Conservation (phyloP, 2,113 vertebrate genomes). For the Charina bottae region DNA sequence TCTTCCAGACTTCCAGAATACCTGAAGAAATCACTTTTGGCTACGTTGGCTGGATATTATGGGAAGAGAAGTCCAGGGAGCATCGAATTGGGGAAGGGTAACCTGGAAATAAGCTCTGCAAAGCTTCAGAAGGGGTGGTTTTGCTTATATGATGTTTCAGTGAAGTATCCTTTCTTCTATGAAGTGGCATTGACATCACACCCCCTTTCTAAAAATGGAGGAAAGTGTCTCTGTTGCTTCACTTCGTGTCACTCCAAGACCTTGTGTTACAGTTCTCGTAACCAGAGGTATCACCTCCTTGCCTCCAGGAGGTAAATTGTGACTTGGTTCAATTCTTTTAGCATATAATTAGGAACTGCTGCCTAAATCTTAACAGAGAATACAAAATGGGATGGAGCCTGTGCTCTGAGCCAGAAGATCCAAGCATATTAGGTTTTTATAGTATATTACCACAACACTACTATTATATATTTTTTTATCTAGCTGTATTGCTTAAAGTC, state of each 20-base stretch:
- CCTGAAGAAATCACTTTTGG: not conserved
- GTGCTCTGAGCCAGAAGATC: not conserved
- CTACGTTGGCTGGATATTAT: not conserved
- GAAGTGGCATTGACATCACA: not conserved
- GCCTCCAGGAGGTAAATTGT: not conserved
- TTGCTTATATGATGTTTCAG: not conserved
- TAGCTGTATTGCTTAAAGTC: not conserved
- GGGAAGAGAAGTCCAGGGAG: not conserved
- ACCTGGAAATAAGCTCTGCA: not conserved
- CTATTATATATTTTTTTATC: not conserved
- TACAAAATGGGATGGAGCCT: not conserved
- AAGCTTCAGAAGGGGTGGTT: not conserved
- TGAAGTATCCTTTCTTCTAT: not conserved
- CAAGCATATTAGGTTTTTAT: not conserved
- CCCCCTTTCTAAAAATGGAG: not conserved
- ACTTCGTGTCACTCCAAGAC: not conserved
- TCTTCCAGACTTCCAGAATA: not conserved
- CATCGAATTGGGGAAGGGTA: not conserved
- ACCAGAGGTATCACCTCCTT: not conserved
- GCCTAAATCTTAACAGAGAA: not conserved
- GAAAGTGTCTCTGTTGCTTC: not conserved
- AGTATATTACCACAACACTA: not conserved
- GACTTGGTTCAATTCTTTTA: not conserved
- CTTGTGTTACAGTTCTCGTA: not conserved
- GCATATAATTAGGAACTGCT: not conserved